Percentiles rank a stretch among this genome's conserved stretches.
Evolutionary conservation across 2,888 invertebrate species (phyloP).

Genomic region (Parnassius orleans): DNA sequence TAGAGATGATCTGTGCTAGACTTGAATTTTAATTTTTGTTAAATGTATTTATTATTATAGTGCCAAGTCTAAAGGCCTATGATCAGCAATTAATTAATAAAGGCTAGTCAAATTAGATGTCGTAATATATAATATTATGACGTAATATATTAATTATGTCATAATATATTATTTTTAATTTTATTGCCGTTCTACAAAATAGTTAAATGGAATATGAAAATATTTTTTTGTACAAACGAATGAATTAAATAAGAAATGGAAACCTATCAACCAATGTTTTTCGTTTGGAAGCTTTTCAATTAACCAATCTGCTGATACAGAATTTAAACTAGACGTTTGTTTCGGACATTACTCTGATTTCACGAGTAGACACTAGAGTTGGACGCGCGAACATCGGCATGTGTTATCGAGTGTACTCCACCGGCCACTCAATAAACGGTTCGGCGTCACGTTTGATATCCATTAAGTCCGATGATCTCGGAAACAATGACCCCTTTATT

Average conservation of each 20-base stretch:
- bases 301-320: slow-evolving; percentile 28
- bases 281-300: slow-evolving; percentile 27
- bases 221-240: not conserved
- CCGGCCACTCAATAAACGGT: slow-evolving; percentile 38
- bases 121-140: not conserved
- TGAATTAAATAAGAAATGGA: slow-evolving; percentile 6
- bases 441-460: slow-evolving; percentile 37
- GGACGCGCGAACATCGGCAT: slow-evolving; percentile 34
- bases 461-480: slow-evolving; percentile 34
- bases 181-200: not conserved
- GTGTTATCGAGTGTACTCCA: slow-evolving; percentile 36
- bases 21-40: not conserved
- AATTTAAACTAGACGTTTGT: slow-evolving; percentile 31
- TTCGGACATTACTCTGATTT: slow-evolving; percentile 35
- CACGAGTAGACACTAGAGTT: slow-evolving; percentile 28
- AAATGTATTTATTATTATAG: not conserved
- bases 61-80: too few relatives aligned
- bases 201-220: not conserved
- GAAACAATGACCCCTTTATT: slow-evolving; percentile 38
- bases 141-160: not conserved
- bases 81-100: not conserved
- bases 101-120: not conserved
- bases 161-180: not conserved
- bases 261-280: slow-evolving; percentile 4
- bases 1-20: slow-evolving; percentile 33